Percentiles rank a stretch among this genome's conserved stretches.
phyloP scores from a whole-genome alignment of 2,797 vertebrate species.

The Perodicticus potto region DNA sequence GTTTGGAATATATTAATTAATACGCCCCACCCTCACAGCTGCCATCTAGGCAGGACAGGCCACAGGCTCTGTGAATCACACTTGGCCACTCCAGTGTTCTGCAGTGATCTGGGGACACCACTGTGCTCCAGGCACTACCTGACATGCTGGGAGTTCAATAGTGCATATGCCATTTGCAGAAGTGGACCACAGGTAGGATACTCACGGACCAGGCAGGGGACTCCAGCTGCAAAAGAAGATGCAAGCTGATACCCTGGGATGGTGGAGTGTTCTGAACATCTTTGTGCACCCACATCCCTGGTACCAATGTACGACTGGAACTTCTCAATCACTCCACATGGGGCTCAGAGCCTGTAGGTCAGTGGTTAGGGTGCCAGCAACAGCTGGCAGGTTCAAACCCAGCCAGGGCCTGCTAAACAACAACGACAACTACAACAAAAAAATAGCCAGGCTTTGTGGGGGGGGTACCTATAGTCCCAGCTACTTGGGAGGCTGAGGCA shows the following conservation, averaged over 20 bases:
- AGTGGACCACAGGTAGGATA: rapidly evolving
- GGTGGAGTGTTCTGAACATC: background rate
- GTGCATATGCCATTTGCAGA: rapidly evolving
- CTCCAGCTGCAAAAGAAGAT: background rate
- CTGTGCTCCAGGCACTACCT: background rate
- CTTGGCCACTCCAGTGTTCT: rapidly evolving
- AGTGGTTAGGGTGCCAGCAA: no score
- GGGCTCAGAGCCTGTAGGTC: no score
- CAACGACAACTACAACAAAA: no score
- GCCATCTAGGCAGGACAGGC: background rate
- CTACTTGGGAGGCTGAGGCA: no score
- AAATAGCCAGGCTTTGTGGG: no score
- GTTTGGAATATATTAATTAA: background rate
- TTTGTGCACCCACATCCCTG: rapidly evolving
- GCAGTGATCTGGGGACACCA: no score
- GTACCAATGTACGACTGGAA: background rate
- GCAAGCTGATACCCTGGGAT: rapidly evolving
- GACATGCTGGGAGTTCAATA: no score
- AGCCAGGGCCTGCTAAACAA: no score
- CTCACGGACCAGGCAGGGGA: rapidly evolving
- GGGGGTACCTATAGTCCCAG: no score
- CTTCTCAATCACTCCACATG: no score
- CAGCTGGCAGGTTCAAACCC: no score
- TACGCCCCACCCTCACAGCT: no score
- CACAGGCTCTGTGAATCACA: background rate